Conservation (phyloP, 2,888 invertebrate genomes). For the Rotaria socialis region DNA sequence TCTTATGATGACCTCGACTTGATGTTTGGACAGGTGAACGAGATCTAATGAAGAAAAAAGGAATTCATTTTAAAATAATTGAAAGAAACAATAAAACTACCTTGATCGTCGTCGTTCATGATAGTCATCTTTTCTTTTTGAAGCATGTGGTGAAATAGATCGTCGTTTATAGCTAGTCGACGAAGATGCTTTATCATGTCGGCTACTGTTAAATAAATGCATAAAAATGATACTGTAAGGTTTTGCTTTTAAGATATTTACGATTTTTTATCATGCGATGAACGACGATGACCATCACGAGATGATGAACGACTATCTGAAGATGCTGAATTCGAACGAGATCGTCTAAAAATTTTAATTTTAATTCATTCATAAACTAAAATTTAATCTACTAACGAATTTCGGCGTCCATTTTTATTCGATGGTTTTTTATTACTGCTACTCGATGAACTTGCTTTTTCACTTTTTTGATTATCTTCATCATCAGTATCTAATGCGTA, state of each 20-base stretch:
- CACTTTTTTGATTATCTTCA: not conserved
- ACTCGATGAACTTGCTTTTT: not conserved
- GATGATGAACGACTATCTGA: not conserved
- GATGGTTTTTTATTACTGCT: not conserved
- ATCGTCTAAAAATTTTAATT: not conserved
- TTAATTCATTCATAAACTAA: not conserved
- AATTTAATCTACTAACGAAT: not conserved
- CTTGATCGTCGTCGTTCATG: conserved; percentile 9
- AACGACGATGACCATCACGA: too few relatives aligned
- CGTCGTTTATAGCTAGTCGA: not conserved
- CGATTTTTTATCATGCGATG: not conserved
- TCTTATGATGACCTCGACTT: not conserved
- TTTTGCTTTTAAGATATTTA: not conserved
- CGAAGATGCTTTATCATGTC: not conserved
- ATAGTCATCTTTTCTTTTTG: not conserved
- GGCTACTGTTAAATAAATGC: not conserved
- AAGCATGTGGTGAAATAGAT: not conserved
- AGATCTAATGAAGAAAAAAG: not conserved
- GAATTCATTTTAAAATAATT: not conserved
- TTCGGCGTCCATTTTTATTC: not conserved
- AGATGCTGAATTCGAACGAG: not conserved
- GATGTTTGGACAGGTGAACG: not conserved
- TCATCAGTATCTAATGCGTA: not conserved
- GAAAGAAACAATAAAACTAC: not conserved
- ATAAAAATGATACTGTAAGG: not conserved